phyloP scores from a whole-genome alignment of 1,140 invertebrate species.

The Bombus ignitus region DNA sequence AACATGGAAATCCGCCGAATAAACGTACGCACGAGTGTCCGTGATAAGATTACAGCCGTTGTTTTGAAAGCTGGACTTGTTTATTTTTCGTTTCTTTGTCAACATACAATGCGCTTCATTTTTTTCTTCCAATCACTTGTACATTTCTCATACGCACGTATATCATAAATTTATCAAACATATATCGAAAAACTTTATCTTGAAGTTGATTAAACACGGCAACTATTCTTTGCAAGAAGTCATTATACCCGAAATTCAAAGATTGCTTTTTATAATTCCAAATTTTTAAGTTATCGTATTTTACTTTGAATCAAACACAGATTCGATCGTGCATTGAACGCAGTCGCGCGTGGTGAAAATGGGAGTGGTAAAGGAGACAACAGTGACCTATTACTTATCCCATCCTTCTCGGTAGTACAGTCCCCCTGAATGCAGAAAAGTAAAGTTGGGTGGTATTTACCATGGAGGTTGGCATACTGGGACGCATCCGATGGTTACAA shows the following conservation, averaged over 20 bases:
- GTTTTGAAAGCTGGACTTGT: conserved; percentile 64
- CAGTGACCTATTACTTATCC: neutral
- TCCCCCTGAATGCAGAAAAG: neutral
- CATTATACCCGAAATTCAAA: neutral
- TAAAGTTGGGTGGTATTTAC: conserved; percentile 31
- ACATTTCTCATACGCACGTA: neutral
- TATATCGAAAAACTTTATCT: neutral
- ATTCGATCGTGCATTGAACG: neutral
- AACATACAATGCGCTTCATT: conserved; percentile 2
- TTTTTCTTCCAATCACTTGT: neutral
- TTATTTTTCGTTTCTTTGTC: conserved; percentile 54
- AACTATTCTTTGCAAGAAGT: neutral
- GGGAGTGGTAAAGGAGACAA: neutral
- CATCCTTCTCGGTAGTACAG: neutral
- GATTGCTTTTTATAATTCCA: neutral
- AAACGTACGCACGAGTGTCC: conserved; percentile 45
- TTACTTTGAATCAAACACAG: neutral
- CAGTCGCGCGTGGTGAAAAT: neutral
- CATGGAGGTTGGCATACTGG: conserved; percentile 45
- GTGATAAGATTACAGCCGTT: conserved; percentile 63
- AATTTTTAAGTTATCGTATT: neutral
- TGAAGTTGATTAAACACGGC: neutral
- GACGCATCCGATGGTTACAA: conserved; percentile 39
- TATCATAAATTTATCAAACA: neutral
- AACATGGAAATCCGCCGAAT: conserved; percentile 65